Evolutionary conservation across 2,888 invertebrate species (phyloP).

Genomic region (Philereme transversata): DNA sequence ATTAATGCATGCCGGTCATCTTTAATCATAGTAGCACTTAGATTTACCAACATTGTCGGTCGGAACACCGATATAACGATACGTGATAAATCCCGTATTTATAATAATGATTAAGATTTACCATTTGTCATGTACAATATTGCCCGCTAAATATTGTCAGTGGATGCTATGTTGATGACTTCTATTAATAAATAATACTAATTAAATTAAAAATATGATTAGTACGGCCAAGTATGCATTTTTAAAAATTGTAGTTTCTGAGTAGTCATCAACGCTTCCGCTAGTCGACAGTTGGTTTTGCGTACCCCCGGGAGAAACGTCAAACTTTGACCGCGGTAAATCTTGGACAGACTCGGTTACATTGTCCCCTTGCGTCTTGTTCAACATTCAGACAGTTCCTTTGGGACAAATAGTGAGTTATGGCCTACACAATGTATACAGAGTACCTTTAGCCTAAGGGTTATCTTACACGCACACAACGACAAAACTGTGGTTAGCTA

Average conservation of each 20-base stretch:
- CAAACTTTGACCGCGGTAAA: constrained; percentile 72
- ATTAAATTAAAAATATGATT: too few species aligned
- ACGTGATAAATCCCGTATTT: too few species aligned
- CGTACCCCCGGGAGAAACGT: constrained; percentile 52
- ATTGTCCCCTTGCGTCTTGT: constrained; percentile 62
- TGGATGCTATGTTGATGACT: too few species aligned
- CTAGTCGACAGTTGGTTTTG: constrained; percentile 37
- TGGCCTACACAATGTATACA: constrained; percentile 36
- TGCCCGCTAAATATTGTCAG: too few species aligned
- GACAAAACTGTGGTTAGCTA: too few species aligned
- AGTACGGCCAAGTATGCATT: neutral
- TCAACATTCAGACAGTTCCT: constrained; percentile 54
- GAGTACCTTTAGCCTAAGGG: constrained; percentile 23
- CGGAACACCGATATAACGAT: too few species aligned
- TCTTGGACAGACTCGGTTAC: constrained; percentile 46
- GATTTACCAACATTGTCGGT: too few species aligned
- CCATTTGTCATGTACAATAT: too few species aligned
- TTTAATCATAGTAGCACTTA: too few species aligned
- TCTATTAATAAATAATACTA: too few species aligned
- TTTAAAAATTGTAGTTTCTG: neutral
- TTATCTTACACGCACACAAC: neutral
- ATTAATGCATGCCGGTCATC: too few species aligned
- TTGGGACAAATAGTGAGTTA: constrained; percentile 53
- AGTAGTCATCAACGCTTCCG: constrained; percentile 29
- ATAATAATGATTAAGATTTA: too few species aligned